These are phyloP conservation scores for Gymnothorax javanicus DNA, from an alignment of 2,797 vertebrate genomes.

Conservation along the genomic window DNA sequence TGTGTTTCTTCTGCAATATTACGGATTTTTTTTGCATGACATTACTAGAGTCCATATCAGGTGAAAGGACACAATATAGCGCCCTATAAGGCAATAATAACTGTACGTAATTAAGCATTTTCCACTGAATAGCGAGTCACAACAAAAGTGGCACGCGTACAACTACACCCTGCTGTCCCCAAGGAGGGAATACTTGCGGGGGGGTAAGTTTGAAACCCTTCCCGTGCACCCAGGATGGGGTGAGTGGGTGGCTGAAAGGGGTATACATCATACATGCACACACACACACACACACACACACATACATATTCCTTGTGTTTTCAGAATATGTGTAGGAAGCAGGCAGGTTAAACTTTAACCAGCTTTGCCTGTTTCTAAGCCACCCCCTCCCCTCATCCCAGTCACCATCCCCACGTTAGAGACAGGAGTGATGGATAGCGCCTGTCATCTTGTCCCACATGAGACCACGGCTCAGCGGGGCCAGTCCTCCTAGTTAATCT, in stretches of 20 bases:
- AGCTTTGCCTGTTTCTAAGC: conserved; percentile 70
- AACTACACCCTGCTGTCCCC: conserved; percentile 6
- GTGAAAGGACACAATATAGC: not conserved
- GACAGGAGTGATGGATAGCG: conserved; percentile 71
- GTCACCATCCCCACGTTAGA: conserved; percentile 78
- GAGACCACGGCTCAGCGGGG: conserved; percentile 62
- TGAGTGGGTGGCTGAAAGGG: conserved; percentile 64
- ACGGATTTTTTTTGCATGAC: not conserved
- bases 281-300: not conserved
- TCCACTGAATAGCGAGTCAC: not conserved
- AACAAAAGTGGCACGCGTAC: not conserved
- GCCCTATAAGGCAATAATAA: not conserved
- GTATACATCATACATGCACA: conserved; percentile 30
- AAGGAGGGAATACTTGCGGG: not conserved
- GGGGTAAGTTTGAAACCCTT: conserved; percentile 14
- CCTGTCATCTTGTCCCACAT: conserved; percentile 69
- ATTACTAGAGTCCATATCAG: not conserved
- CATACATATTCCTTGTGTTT: conserved; percentile 67
- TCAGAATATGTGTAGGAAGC: conserved; percentile 70
- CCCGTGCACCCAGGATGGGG: conserved; percentile 46
- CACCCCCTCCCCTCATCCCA: conserved; percentile 61
- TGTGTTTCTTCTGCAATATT: not conserved
- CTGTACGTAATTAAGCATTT: not conserved
- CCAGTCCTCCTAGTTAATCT: conserved; percentile 71
- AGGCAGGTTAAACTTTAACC: conserved; percentile 98